phyloP scores from a whole-genome alignment of 2,113 vertebrate species.

The Limnothrissa miodon region DNA sequence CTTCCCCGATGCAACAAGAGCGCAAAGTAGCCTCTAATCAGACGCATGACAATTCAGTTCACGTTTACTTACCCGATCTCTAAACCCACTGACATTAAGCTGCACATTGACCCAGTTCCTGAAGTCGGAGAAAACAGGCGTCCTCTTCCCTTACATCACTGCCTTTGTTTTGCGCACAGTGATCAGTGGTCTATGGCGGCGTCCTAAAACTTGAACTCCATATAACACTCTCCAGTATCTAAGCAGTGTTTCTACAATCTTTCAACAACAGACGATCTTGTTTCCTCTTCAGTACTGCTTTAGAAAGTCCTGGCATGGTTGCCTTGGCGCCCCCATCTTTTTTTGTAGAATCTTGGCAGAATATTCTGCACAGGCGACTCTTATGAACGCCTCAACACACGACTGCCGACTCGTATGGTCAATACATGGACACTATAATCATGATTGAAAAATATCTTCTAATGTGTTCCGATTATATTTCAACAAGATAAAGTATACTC shows the following conservation, averaged over 20 bases:
- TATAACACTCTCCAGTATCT: neutral
- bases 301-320: conserved; percentile 48
- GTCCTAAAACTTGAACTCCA: neutral
- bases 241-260: conserved; percentile 7
- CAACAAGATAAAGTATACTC: neutral
- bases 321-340: conserved; percentile 46
- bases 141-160: neutral
- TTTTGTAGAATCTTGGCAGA: conserved; percentile 53
- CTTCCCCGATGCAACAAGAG: neutral
- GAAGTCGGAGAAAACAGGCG: too few species aligned
- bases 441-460: neutral
- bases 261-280: neutral
- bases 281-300: conserved; percentile 29
- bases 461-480: neutral
- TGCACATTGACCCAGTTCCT: neutral
- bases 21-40: neutral
- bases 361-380: conserved; percentile 48
- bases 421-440: neutral
- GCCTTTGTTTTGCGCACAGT: neutral
- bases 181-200: neutral
- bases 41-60: neutral
- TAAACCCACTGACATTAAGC: neutral
- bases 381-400: conserved; percentile 34
- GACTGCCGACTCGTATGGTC: conserved; percentile 2
- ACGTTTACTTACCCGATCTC: neutral